Percentiles rank a stretch among this genome's conserved stretches.
These are phyloP conservation scores for Drepana arcuata DNA, from an alignment of 1,140 invertebrate genomes.

Conservation along the genomic window DNA sequence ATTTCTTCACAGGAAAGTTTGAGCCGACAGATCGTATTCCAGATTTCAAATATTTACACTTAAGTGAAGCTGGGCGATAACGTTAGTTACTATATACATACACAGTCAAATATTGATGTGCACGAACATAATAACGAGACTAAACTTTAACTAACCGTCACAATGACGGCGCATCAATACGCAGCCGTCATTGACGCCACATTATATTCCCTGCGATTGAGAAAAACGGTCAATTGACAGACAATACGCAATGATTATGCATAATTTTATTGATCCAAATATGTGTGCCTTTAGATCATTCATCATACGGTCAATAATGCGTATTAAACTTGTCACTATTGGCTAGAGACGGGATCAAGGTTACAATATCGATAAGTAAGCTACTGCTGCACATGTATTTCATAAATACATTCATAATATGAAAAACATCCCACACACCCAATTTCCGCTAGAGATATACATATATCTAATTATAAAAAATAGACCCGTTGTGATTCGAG, in stretches of 20 bases:
- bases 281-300: slow-evolving; percentile 62
- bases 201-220: slow-evolving; percentile 9
- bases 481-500: too few species aligned
- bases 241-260: slow-evolving; percentile 63
- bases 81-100: too few species aligned
- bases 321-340: slow-evolving; percentile 48
- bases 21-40: too few species aligned
- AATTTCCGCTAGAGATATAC: too few species aligned
- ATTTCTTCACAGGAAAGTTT: too few species aligned
- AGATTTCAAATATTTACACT: too few species aligned
- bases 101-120: too few species aligned
- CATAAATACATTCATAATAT: neutral
- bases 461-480: too few species aligned
- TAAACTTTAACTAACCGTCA: slow-evolving; percentile 17
- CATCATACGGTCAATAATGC: slow-evolving; percentile 62
- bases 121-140: too few species aligned
- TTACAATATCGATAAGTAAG: slow-evolving; percentile 7
- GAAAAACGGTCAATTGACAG: slow-evolving; percentile 50
- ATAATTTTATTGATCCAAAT: slow-evolving; percentile 68
- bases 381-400: neutral
- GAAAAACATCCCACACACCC: too few species aligned
- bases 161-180: slow-evolving; percentile 26
- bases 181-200: slow-evolving; percentile 8
- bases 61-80: too few species aligned
- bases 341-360: slow-evolving; percentile 24